Conservation (phyloP, 2,888 invertebrate species). For the Diplolepis rosae region DNA sequence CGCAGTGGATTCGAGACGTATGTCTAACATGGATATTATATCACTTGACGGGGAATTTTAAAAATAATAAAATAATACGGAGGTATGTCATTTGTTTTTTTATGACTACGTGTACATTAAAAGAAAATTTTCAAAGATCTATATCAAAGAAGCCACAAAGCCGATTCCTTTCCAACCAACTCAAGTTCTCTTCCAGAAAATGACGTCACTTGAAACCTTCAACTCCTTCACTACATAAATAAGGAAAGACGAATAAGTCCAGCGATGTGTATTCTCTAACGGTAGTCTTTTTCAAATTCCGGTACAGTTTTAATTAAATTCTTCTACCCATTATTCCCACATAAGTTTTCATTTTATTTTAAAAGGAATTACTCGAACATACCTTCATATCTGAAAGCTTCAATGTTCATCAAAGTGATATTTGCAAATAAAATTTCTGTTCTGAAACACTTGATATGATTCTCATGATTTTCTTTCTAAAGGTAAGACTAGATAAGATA, state of each 20-base stretch:
- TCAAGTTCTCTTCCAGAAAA: conserved; percentile 33
- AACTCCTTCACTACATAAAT: background rate
- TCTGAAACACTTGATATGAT: too few species aligned
- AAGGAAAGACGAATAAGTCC: background rate
- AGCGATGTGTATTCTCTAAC: conserved; percentile 18
- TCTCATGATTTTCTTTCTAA: too few species aligned
- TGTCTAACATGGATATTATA: conserved; percentile 48
- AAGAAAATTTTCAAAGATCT: conserved; percentile 32
- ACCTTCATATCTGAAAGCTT: too few species aligned
- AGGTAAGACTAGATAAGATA: too few species aligned
- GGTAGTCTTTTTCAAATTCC: conserved; percentile 19
- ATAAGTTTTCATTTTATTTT: too few species aligned
- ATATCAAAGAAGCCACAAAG: conserved; percentile 32
- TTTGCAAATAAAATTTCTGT: too few species aligned
- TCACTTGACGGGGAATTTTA: conserved; percentile 39
- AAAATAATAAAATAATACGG: conserved; percentile 44
- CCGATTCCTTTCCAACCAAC: conserved; percentile 40
- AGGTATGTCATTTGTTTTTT: conserved; percentile 49
- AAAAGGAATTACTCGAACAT: too few species aligned
- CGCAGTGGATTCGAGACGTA: conserved; percentile 47
- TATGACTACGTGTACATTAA: conserved; percentile 29
- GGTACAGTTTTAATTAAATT: background rate
- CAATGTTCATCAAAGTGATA: too few species aligned
- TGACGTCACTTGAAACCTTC: background rate
- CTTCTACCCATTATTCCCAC: background rate